These are phyloP conservation scores for Balearica regulorum DNA, from an alignment of 2,797 vertebrate species.

Conservation along the genomic window DNA sequence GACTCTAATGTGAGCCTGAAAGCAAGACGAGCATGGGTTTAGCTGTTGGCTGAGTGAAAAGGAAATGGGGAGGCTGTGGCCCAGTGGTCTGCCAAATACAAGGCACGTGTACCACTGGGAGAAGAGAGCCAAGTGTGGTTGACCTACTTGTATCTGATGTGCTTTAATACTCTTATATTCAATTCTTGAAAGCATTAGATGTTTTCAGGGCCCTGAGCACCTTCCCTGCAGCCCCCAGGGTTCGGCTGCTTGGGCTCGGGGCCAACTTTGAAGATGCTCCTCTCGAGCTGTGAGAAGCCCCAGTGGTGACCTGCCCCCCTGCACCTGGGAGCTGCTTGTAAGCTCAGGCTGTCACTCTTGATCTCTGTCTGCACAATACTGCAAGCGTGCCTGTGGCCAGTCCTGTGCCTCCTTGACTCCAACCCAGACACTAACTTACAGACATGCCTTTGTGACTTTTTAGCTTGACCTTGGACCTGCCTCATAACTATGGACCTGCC, in stretches of 20 bases:
- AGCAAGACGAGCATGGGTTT: background rate
- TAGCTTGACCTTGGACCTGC: background rate
- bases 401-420: background rate
- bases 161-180: background rate
- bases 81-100: background rate
- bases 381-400: background rate
- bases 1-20: background rate
- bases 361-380: background rate
- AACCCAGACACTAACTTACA: background rate
- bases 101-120: background rate
- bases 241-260: background rate
- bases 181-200: background rate
- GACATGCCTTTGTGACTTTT: background rate
- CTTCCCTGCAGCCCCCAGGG: too few species aligned
- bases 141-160: background rate
- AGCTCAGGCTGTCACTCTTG: background rate
- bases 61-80: background rate
- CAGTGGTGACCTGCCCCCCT: rapidly evolving
- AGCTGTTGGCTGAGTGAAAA: background rate
- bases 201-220: background rate
- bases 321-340: background rate
- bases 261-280: background rate
- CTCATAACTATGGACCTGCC: background rate
- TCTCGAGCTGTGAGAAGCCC: background rate
- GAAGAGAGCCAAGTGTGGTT: background rate